Evolutionary conservation across 2,888 invertebrate genomes (phyloP).

Genomic region (Taenaris catops): DNA sequence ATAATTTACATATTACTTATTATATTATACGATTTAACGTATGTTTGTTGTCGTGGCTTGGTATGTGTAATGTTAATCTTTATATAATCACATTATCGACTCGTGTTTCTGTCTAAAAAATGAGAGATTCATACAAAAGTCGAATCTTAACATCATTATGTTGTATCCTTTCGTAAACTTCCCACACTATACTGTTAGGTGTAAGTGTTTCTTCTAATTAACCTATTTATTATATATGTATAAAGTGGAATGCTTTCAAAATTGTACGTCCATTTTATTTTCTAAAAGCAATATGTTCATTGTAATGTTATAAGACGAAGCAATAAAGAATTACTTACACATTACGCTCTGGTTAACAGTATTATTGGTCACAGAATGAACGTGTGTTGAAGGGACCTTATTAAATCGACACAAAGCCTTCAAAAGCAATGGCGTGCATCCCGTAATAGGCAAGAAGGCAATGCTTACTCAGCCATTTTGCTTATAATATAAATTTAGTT

Average conservation of each 20-base stretch:
- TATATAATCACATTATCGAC: slow-evolving; percentile 21
- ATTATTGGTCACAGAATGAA: slow-evolving; percentile 34
- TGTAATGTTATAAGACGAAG: slow-evolving; percentile 46
- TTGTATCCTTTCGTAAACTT: slow-evolving; percentile 36
- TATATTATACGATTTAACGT: slow-evolving; percentile 33
- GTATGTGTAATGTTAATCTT: slow-evolving; percentile 26
- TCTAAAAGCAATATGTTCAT: slow-evolving; percentile 49
- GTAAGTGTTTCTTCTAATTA: slow-evolving; percentile 50
- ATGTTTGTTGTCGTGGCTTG: slow-evolving; percentile 60
- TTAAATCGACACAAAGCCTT: too few species aligned
- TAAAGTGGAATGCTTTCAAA: slow-evolving; percentile 52
- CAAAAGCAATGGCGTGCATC: too few species aligned
- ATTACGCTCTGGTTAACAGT: slow-evolving; percentile 42
- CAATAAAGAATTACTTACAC: slow-evolving; percentile 50
- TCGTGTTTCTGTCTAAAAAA: too few species aligned
- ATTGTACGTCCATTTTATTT: slow-evolving; percentile 50
- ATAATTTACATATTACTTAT: slow-evolving; percentile 36
- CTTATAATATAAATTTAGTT: too few species aligned
- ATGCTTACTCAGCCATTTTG: too few species aligned
- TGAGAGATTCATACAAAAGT: too few species aligned
- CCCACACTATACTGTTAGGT: slow-evolving; percentile 50
- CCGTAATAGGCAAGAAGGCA: too few species aligned
- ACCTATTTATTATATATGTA: slow-evolving; percentile 33
- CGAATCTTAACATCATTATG: too few species aligned
- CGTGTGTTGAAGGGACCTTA: too few species aligned